Conservation (phyloP, 1,140 invertebrate species). For the Oedothorax gibbosus region DNA sequence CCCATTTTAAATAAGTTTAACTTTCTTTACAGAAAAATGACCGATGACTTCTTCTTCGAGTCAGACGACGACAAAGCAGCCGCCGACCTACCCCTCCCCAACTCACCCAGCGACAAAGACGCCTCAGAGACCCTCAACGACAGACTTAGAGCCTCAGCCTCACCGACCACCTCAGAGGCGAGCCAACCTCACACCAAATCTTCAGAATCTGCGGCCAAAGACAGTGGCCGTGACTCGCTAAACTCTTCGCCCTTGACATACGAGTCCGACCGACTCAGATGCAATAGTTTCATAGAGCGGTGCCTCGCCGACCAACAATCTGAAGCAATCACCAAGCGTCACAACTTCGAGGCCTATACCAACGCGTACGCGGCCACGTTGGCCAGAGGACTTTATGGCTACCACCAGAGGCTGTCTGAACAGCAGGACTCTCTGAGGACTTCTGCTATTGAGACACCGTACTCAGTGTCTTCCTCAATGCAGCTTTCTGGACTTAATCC, state of each 20-base stretch:
- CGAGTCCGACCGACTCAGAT: background rate
- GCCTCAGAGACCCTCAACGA: background rate
- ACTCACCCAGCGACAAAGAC: background rate
- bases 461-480: background rate
- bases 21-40: conserved; percentile 27
- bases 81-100: background rate
- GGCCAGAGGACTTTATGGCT: background rate
- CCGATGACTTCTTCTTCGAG: conserved; percentile 48
- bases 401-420: background rate
- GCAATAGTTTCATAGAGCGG: conserved; percentile 31
- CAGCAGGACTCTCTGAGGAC: conserved; percentile 5
- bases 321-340: background rate
- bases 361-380: background rate
- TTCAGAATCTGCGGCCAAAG: background rate
- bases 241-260: background rate
- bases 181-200: background rate
- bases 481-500: background rate
- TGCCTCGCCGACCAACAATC: conserved; percentile 5
- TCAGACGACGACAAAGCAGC: conserved; percentile 34
- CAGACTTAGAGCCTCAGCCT: background rate
- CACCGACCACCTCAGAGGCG: background rate
- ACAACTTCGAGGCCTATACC: background rate
- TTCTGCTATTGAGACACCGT: background rate
- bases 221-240: background rate
- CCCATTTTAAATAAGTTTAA: background rate